Conservation (phyloP, 2,888 invertebrate species). For the Drosophila niveifrons region DNA sequence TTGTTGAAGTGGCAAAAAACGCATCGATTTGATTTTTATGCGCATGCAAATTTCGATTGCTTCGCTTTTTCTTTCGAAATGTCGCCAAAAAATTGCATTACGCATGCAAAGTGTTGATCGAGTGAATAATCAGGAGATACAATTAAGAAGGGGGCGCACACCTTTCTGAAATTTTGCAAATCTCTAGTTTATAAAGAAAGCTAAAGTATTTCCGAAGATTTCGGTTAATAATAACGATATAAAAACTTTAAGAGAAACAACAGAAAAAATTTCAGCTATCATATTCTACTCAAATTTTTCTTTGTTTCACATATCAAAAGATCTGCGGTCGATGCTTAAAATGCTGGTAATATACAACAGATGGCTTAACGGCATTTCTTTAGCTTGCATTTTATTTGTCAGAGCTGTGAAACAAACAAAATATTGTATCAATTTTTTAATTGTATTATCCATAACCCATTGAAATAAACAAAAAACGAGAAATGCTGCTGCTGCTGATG, state of each 20-base stretch:
- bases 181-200: not conserved
- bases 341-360: not conserved
- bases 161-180: not conserved
- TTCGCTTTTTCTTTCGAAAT: conserved; percentile 7
- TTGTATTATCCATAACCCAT: conserved; percentile 45
- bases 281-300: not conserved
- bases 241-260: no score
- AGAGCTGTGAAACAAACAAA: conserved; percentile 25
- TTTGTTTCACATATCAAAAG: not conserved
- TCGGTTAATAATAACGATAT: not conserved
- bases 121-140: conserved; percentile 49
- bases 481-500: not conserved
- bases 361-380: not conserved
- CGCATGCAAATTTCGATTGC: conserved; percentile 38
- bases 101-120: conserved; percentile 61
- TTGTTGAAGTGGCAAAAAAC: conserved; percentile 54
- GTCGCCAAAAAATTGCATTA: conserved; percentile 55
- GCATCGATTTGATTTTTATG: conserved; percentile 60
- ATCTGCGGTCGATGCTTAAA: not conserved
- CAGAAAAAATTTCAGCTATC: no score
- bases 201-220: not conserved
- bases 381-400: not conserved
- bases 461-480: conserved; percentile 22
- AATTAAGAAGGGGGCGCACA: not conserved
- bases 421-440: conserved; percentile 43